These are phyloP conservation scores for Masnerella sp. DNA, from an alignment of 2,888 invertebrate species.

Conservation along the genomic window DNA sequence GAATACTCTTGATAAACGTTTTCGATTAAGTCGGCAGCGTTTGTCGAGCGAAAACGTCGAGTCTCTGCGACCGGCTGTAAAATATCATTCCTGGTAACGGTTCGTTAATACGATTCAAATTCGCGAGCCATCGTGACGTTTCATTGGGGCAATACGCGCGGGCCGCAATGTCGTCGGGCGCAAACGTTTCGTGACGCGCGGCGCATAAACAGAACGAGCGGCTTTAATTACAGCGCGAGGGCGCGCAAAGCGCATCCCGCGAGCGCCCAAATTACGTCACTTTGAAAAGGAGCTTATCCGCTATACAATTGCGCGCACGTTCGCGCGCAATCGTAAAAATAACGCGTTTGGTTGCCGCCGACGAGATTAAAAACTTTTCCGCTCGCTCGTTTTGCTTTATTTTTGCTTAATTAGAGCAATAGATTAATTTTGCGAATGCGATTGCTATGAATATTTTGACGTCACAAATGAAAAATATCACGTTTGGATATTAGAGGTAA, in stretches of 20 bases:
- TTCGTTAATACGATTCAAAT: constrained; percentile 23
- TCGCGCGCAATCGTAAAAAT: constrained; percentile 42
- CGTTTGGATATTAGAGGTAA: too few relatives aligned
- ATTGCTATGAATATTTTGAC: neutral
- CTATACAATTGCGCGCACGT: constrained; percentile 43
- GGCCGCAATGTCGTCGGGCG: constrained; percentile 28
- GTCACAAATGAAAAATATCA: too few relatives aligned
- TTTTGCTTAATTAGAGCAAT: constrained; percentile 28
- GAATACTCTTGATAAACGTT: constrained; percentile 1
- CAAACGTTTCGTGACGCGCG: constrained; percentile 32
- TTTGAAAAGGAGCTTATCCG: constrained; percentile 59
- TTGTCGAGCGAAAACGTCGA: neutral
- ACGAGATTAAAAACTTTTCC: constrained; percentile 30
- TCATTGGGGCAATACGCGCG: constrained; percentile 15
- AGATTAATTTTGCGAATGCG: constrained; percentile 15
- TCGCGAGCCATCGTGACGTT: constrained; percentile 16
- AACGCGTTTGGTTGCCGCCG: constrained; percentile 31
- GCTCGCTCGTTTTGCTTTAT: neutral
- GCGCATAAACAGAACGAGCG: constrained; percentile 41
- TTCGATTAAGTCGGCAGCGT: neutral
- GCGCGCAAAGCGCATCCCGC: constrained; percentile 51
- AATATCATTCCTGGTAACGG: constrained; percentile 2
- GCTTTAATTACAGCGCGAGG: constrained; percentile 54
- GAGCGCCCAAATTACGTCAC: constrained; percentile 46
- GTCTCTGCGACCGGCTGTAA: neutral